Conservation (phyloP, 2,797 vertebrate genomes). For the Muscicapa striata region DNA sequence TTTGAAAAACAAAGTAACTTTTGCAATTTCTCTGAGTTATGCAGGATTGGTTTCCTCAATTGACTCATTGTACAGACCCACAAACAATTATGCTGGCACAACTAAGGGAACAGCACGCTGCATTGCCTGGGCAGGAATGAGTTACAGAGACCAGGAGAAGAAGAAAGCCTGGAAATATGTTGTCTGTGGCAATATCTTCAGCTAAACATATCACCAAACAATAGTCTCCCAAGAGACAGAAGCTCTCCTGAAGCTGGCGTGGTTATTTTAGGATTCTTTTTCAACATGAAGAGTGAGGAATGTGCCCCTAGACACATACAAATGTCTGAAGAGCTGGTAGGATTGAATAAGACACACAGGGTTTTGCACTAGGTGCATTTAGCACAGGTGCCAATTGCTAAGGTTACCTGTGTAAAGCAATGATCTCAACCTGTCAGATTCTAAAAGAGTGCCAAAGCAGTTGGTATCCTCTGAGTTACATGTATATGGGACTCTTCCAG, state of each 20-base stretch:
- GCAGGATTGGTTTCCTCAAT: conserved; percentile 16
- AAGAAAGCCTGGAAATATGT: conserved; percentile 50
- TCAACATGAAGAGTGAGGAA: conserved; percentile 51
- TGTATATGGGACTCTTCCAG: conserved; percentile 10
- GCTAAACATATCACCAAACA: conserved; percentile 66
- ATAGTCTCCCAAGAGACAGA: conserved; percentile 64
- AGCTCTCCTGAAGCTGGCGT: conserved; percentile 58
- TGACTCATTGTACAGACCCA: conserved; percentile 13
- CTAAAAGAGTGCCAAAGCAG: conserved; percentile 1
- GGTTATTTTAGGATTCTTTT: conserved; percentile 64
- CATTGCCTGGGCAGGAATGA: conserved; percentile 47
- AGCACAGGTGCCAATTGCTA: conserved; percentile 57
- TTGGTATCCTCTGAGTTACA: neutral
- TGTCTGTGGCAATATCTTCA: conserved; percentile 65
- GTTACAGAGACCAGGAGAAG: conserved; percentile 43
- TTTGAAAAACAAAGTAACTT: conserved; percentile 13
- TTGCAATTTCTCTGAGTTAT: conserved; percentile 21
- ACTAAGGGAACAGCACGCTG: neutral
- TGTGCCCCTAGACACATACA: conserved; percentile 57
- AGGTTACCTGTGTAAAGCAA: conserved; percentile 37
- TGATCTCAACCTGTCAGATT: conserved; percentile 43
- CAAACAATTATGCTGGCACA: conserved; percentile 40
- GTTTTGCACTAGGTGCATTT: neutral
- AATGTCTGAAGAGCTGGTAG: conserved; percentile 28
- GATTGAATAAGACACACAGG: neutral